Conservation (phyloP, 2,113 vertebrate genomes). For the Pelobates fuscus region DNA sequence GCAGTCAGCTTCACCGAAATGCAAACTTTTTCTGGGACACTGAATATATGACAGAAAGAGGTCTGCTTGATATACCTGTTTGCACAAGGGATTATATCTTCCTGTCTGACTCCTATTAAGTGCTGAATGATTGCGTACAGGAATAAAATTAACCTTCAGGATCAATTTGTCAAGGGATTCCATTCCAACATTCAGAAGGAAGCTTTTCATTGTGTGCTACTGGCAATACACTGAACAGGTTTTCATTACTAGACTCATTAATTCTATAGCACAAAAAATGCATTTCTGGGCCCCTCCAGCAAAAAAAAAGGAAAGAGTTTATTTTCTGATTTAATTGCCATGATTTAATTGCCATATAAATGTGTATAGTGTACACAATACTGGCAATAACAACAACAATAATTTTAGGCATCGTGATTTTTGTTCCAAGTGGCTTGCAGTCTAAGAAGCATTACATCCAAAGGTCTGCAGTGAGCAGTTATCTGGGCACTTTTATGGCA, state of each 20-base stretch:
- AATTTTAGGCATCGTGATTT: background rate
- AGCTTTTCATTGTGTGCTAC: background rate
- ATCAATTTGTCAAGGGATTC: slow-evolving; percentile 9
- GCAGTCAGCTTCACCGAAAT: too few relatives aligned
- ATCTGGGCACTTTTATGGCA: background rate
- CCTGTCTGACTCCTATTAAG: background rate
- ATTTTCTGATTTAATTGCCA: too few relatives aligned
- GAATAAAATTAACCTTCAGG: slow-evolving; percentile 20
- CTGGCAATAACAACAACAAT: background rate
- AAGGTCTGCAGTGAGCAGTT: background rate
- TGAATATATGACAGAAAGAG: slow-evolving; percentile 14
- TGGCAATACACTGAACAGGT: slow-evolving; percentile 18
- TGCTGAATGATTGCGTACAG: slow-evolving; percentile 9
- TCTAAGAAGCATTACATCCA: background rate
- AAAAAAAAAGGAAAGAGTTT: too few relatives aligned
- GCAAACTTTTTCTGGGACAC: background rate
- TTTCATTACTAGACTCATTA: slow-evolving; percentile 18
- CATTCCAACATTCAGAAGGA: background rate
- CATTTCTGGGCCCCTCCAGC: too few relatives aligned
- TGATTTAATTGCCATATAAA: too few relatives aligned
- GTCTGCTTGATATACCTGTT: slow-evolving; percentile 2
- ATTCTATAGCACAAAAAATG: background rate
- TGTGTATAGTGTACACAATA: too few relatives aligned
- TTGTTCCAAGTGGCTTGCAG: background rate
- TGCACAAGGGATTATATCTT: slow-evolving; percentile 13